A percentile compares a stretch with the other conserved stretches of the same genome.
Evolutionary conservation across 1,140 invertebrate species (phyloP).

Genomic region (Drosophila pandora): DNA sequence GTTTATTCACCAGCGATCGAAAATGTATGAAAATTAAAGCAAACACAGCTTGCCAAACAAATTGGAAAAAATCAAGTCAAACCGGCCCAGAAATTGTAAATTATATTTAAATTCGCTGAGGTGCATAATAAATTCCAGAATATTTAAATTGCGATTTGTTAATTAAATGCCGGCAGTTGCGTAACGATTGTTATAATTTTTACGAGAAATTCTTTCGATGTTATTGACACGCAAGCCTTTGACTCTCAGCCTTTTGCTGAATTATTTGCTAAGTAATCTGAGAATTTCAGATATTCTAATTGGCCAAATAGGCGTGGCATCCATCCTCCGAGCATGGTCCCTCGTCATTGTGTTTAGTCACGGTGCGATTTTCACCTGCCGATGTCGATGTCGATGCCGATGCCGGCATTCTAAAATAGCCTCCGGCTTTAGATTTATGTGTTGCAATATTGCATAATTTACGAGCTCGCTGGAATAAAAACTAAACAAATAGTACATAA

Average conservation of each 20-base stretch:
- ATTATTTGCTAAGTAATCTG: neutral
- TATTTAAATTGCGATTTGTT: constrained; percentile 51
- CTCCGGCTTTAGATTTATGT: constrained; percentile 67
- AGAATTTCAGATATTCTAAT: constrained; percentile 38
- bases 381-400: neutral
- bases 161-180: constrained; percentile 71
- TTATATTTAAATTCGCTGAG: constrained; percentile 26
- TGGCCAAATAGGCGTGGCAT: constrained; percentile 25
- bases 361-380: constrained; percentile 60
- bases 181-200: constrained; percentile 53
- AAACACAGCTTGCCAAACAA: constrained; percentile 21
- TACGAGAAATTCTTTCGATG: constrained; percentile 39
- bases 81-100: constrained; percentile 42
- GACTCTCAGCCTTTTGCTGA: constrained; percentile 9
- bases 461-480: constrained; percentile 35
- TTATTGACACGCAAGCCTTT: constrained; percentile 52
- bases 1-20: constrained; percentile 68
- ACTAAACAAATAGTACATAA: constrained; percentile 47
- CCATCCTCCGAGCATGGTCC: constrained; percentile 7
- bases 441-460: constrained; percentile 59
- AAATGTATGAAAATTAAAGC: constrained; percentile 50
- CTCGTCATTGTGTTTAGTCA: constrained; percentile 49
- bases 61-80: constrained; percentile 42
- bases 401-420: constrained; percentile 67
- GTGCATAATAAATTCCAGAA: constrained; percentile 45